phyloP scores from a whole-genome alignment of 2,888 invertebrate species.

The Agrenia bidenticulata region DNA sequence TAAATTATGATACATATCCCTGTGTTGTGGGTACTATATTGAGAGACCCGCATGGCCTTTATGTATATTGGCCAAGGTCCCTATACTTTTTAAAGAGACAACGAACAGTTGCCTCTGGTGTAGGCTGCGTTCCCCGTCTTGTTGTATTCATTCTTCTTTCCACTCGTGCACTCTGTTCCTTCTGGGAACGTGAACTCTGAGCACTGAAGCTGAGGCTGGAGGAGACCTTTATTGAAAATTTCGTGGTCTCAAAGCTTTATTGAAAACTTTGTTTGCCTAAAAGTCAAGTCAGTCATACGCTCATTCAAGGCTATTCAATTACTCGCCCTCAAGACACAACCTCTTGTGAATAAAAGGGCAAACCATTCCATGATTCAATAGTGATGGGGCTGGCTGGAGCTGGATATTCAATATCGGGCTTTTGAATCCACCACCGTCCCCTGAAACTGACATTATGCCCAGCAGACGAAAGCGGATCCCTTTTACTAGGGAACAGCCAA shows the following conservation, averaged over 20 bases:
- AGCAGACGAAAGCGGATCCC: slow-evolving; percentile 1
- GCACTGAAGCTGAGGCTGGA: background rate
- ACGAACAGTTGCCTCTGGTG: no score
- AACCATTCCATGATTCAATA: background rate
- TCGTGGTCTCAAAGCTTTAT: slow-evolving; percentile 42
- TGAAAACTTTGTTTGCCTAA: slow-evolving; percentile 48
- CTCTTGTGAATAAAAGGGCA: slow-evolving; percentile 22
- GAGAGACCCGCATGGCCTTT: no score
- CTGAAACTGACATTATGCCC: slow-evolving; percentile 23
- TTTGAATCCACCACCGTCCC: slow-evolving; percentile 14
- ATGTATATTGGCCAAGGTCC: no score
- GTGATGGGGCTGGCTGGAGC: background rate
- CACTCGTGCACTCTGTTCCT: no score
- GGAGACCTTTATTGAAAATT: slow-evolving; percentile 44
- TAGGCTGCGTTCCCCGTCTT: no score
- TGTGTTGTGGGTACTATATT: no score
- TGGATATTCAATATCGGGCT: background rate
- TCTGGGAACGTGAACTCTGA: no score
- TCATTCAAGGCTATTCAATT: slow-evolving; percentile 32
- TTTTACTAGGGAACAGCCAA: background rate
- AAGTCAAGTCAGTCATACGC: slow-evolving; percentile 38
- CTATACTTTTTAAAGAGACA: no score
- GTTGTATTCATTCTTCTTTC: no score
- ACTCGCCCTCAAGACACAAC: slow-evolving; percentile 37
- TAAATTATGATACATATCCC: no score